A percentile compares a stretch with the other conserved stretches of the same genome.
phyloP scores from a whole-genome alignment of 2,888 invertebrate species.

The Rhamphomyia laevipes region DNA sequence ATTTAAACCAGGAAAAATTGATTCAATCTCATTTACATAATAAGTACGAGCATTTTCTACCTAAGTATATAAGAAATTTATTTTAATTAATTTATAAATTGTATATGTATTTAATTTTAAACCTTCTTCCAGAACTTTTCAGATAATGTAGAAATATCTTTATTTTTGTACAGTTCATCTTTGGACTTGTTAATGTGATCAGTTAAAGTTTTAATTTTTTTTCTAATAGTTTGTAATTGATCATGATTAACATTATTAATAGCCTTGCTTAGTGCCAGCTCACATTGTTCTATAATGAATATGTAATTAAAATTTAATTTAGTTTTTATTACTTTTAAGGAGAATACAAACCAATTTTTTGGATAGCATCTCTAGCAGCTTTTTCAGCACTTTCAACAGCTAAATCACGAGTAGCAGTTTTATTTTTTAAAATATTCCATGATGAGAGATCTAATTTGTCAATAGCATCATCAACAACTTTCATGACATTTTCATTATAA shows the following conservation, averaged over 20 bases:
- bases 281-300: constrained; percentile 25
- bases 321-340: not conserved
- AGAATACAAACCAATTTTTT: constrained; percentile 39
- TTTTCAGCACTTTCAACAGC: constrained; percentile 46
- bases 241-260: constrained; percentile 27
- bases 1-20: constrained; percentile 61
- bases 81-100: not conserved
- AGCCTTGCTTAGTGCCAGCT: constrained; percentile 28
- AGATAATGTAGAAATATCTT: constrained; percentile 48
- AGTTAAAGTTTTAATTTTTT: constrained; percentile 44
- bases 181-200: constrained; percentile 50
- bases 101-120: no score
- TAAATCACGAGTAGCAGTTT: constrained; percentile 45
- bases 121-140: constrained; percentile 78
- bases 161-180: constrained; percentile 44
- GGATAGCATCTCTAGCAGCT: constrained; percentile 45
- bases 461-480: constrained; percentile 48
- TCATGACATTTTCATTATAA: constrained; percentile 40
- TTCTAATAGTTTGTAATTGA: constrained; percentile 41
- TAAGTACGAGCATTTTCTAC: constrained; percentile 45
- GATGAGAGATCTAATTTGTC: constrained; percentile 46
- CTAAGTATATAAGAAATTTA: constrained; percentile 13
- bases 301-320: not conserved
- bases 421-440: constrained; percentile 47
- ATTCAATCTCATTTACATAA: constrained; percentile 52